Evolutionary conservation across 92 coral and sea anemone species (phyloP).

Genomic region (Epizoanthus stellaris): DNA sequence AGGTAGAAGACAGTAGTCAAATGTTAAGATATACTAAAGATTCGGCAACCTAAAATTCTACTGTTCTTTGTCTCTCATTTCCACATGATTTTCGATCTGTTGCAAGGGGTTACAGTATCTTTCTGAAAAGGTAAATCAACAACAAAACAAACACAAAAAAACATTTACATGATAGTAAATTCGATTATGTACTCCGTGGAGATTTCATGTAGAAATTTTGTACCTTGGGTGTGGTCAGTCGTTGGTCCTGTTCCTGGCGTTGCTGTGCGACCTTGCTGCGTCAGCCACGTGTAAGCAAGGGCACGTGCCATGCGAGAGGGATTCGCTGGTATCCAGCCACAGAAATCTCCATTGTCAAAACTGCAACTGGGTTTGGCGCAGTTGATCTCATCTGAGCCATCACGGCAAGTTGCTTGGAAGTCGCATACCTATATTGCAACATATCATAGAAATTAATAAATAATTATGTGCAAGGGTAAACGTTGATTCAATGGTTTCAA

Average conservation of each 20-base stretch:
- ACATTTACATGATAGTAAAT: neutral
- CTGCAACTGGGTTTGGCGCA: constrained; percentile 77
- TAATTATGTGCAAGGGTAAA: too few relatives aligned
- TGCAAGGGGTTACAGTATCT: too few relatives aligned
- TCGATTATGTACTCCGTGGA: neutral
- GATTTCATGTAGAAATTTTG: neutral
- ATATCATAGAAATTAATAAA: neutral
- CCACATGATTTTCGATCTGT: too few relatives aligned
- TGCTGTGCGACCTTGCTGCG: constrained; percentile 87
- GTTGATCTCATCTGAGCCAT: constrained; percentile 85
- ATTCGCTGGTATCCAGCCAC: constrained; percentile 89
- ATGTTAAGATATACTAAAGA: too few relatives aligned
- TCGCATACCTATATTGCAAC: constrained; percentile 77
- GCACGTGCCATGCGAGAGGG: constrained; percentile 77
- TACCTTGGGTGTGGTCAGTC: constrained; percentile 92
- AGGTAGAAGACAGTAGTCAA: too few relatives aligned
- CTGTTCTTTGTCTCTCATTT: too few relatives aligned
- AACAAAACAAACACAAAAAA: too few relatives aligned
- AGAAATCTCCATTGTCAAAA: constrained; percentile 85
- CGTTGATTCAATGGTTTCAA: too few relatives aligned
- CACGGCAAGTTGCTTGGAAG: constrained; percentile 79
- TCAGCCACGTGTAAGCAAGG: constrained; percentile 84
- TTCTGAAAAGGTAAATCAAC: too few relatives aligned
- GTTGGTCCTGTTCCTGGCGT: constrained; percentile 81
- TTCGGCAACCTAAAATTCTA: too few relatives aligned